These are phyloP conservation scores for Sinotaia quadrata DNA, from an alignment of 2,888 invertebrate species.

Conservation along the genomic window DNA sequence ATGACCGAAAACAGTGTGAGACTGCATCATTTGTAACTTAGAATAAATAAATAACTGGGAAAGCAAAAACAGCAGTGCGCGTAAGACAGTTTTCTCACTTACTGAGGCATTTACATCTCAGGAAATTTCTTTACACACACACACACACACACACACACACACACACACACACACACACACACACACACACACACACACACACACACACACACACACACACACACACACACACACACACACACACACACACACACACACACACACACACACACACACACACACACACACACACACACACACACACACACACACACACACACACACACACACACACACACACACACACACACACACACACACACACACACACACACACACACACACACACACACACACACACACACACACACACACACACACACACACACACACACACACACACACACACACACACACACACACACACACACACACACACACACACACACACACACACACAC, in stretches of 20 bases:
- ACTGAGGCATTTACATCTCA: background rate
- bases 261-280: background rate
- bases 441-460: background rate
- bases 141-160: background rate
- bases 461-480: background rate
- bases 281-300: background rate
- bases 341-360: background rate
- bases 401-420: background rate
- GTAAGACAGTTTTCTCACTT: no score
- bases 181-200: constrained; percentile 1
- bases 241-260: background rate
- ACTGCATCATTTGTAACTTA: no score
- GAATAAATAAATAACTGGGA: no score
- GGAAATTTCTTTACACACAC: background rate
- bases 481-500: background rate
- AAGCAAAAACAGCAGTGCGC: no score
- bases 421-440: background rate
- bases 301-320: background rate
- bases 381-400: background rate
- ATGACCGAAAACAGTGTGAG: no score
- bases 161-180: background rate
- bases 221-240: background rate
- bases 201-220: background rate
- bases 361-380: background rate
- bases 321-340: background rate